Evolutionary conservation across 37 sponge, comb jelly and placozoan species (phyloP), one percentile per base, ranked within the genome.

Genomic region (Chondrilla cf. caribensis): DNA sequence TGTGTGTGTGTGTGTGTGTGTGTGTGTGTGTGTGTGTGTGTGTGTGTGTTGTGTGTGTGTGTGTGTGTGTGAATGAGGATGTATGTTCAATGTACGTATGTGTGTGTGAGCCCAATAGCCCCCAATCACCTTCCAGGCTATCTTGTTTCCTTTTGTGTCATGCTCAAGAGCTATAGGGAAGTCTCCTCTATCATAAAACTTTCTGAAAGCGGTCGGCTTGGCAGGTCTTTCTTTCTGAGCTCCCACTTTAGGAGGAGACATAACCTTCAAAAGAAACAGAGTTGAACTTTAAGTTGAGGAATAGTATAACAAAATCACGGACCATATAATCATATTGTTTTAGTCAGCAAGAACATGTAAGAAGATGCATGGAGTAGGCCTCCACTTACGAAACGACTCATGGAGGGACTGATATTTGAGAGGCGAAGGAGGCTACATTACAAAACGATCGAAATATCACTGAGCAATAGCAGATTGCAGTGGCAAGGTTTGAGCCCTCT

Each of bases 101-200:
- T 55, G 17, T 19, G 11, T 17, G 17, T 55, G 57, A 55, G 57
- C 17, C n/a, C n/a, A n/a, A n/a, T n/a, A n/a, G n/a, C n/a, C n/a
- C n/a, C n/a, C n/a, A n/a, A n/a, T 60, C 24, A 92, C 95, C 88
- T 98, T 98, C 99, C 99, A 98, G 29, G 99, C 99, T 68, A 98
- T 98, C 80, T 98, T 98, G 83, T 95, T 98, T 0, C 99, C 99
- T 86, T 98, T 98, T 36, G 96, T 91, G 83, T 98, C 99, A 84
- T 98, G 96, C 81, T 98, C 99, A 51, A 98, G 83, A 6, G 97
- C 94, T 77, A 98, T 95, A 28, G 99, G 99, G 60, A 98, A 98
- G 67, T 98, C 99, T 28, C 99, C 99, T 55, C 99, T 77, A 38
- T 98, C 99, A 78, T 98, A 98, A 81, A 95, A 98, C 84, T 98